A percentile compares a stretch with the other conserved stretches of the same genome.
phyloP scores from a whole-genome alignment of 2,113 vertebrate genomes.

The Dendropsophus ebraccatus region DNA sequence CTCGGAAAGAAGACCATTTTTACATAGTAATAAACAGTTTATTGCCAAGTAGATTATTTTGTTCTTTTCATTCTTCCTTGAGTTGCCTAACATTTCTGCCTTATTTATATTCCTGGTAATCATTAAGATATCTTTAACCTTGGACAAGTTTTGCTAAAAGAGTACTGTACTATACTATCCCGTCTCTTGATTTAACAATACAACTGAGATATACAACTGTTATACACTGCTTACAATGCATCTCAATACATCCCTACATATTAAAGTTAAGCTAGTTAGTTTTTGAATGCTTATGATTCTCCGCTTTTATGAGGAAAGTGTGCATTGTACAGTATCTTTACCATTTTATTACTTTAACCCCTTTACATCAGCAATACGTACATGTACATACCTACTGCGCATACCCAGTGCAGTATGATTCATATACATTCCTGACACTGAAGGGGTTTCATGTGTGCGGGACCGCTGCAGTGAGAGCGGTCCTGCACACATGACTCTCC shows the following conservation, averaged over 20 bases:
- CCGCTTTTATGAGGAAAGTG: background rate
- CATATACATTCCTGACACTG: too few relatives aligned
- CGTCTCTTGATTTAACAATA: background rate
- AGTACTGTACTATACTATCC: background rate
- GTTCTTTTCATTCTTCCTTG: background rate
- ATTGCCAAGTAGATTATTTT: background rate
- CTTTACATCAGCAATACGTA: too few relatives aligned
- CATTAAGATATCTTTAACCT: conserved; percentile 11
- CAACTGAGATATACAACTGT: background rate
- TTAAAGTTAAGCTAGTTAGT: background rate
- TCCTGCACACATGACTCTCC: too few relatives aligned
- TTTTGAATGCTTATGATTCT: background rate
- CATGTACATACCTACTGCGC: too few relatives aligned
- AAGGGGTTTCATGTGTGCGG: too few relatives aligned
- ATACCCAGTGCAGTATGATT: too few relatives aligned
- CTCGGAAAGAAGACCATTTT: background rate
- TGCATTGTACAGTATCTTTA: background rate
- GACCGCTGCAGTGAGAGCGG: too few relatives aligned
- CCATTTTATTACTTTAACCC: background rate
- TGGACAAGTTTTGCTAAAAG: background rate
- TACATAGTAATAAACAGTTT: background rate
- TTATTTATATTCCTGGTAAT: background rate
- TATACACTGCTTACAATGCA: background rate
- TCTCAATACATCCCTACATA: background rate
- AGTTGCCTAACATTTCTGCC: background rate